Base-by-base conservation (phyloP, 2,113 vertebrate genomes). In the Laticauda laticaudata region DNA sequence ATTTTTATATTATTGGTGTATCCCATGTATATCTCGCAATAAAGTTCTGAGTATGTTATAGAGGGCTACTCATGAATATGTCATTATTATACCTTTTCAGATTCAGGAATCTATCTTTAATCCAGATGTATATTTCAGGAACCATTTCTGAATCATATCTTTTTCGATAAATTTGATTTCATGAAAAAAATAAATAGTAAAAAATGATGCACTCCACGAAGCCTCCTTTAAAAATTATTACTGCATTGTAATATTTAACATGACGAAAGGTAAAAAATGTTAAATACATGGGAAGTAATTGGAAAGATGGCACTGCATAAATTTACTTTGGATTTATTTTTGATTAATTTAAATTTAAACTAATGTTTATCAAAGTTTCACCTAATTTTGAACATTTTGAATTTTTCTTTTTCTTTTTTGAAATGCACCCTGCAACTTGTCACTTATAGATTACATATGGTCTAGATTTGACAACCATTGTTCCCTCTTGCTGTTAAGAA, bases 1-100 rank as follows among this genome's bases (percentile, higher is more conserved):
- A 94, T 92, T 57, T 93, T 95, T 94, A 93, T 24, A 11, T 51
- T 39, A 86, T 86, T 34, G 75, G 5, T 39, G 24, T 81, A 81
- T 39, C 15, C 14, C 54, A n/a, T 39, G 0, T 3, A 5, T 89
- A 85, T 14, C n/a, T 89, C 34, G 15, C 26, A 56, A n/a, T 81
- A 24, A 75, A 34, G 24, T 21, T 92, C 24, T 57, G 53, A 5
- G 56, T 45, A 14, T 39, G 18, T 45, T 89, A 51, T 21, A 48
- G 53, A 51, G 11, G 45, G 1, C 57, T 39, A 18, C 69, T 39
- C 34, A 39, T 34, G n/a, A 39, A 81, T 6, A 39, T 18, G 89
- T 69, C 92, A 21, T 26, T 89, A 92, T 51, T 48, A 45, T 51
- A 3, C 61, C 20, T 81, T 75, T 54, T 91, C 51, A 81, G n/a